Conservation (phyloP, 1,140 invertebrate species). For the Heliconius melpomene region DNA sequence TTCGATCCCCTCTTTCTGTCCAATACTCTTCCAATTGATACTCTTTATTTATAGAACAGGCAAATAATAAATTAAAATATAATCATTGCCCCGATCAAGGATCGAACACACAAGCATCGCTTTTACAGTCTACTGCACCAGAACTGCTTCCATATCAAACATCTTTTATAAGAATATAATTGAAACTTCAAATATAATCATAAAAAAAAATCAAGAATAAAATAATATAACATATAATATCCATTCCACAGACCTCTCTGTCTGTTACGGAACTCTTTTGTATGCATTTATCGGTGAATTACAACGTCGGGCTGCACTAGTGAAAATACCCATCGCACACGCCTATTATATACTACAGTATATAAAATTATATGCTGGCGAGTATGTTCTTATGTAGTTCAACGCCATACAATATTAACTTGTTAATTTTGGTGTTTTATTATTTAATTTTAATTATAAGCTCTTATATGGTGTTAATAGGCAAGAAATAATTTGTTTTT, state of each 20-base stretch:
- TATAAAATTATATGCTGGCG: slow-evolving; percentile 37
- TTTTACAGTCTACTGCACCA: too few relatives aligned
- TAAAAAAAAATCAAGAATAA: neutral
- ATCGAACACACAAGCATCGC: too few relatives aligned
- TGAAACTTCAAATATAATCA: neutral
- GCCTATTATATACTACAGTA: slow-evolving; percentile 41
- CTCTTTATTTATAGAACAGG: too few relatives aligned
- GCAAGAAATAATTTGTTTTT: too few relatives aligned
- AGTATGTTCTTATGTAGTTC: neutral
- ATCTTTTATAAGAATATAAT: neutral
- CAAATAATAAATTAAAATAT: too few relatives aligned
- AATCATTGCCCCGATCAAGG: too few relatives aligned
- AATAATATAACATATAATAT: neutral
- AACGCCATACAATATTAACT: neutral
- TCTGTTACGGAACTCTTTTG: slow-evolving; percentile 72
- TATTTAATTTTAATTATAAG: neutral
- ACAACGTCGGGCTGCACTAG: slow-evolving; percentile 68
- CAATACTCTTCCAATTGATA: too few relatives aligned
- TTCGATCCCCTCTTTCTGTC: too few relatives aligned
- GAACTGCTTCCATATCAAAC: too few relatives aligned
- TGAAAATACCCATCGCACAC: slow-evolving; percentile 45
- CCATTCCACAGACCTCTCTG: slow-evolving; percentile 51
- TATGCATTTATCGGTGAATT: slow-evolving; percentile 80
- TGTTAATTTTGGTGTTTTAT: neutral
- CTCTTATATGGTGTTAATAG: too few relatives aligned